Percentiles rank a stretch among this genome's conserved stretches.
Conservation (phyloP, 2,113 vertebrate species). For the Rhegmatorhina hoffmannsi region DNA sequence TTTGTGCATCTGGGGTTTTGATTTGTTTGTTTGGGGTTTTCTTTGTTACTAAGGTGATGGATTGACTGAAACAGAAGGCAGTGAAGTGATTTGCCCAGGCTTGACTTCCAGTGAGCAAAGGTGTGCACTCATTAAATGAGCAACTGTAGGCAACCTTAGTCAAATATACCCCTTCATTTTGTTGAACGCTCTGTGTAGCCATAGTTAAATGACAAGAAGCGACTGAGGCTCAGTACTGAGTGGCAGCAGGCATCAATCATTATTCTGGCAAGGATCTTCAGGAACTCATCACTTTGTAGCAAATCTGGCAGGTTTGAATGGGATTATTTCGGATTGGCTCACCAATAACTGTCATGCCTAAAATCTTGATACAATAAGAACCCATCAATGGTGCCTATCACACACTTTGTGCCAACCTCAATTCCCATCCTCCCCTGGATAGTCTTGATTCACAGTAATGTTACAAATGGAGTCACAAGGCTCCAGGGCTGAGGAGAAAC, state of each 20-base stretch:
- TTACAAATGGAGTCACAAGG: not conserved
- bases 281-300: not conserved
- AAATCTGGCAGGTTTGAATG: slow-evolving; percentile 5
- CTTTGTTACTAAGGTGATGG: not conserved
- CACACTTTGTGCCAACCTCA: not conserved
- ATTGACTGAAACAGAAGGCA: not conserved
- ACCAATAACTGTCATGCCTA: slow-evolving; percentile 12
- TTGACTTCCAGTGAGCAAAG: not conserved
- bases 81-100: not conserved
- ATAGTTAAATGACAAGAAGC: not conserved
- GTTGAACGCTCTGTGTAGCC: not conserved
- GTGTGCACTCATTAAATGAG: not conserved
- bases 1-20: fast-evolving
- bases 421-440: not conserved
- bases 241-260: slow-evolving; percentile 52
- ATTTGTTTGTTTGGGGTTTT: not conserved
- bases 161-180: not conserved
- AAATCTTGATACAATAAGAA: slow-evolving; percentile 26
- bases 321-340: not conserved
- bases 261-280: not conserved
- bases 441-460: not conserved
- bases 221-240: slow-evolving; percentile 5
- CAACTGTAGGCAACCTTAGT: not conserved
- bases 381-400: not conserved
- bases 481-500: not conserved